Conservation (phyloP, 2,888 invertebrate genomes). For the Ametastegia equiseti region DNA sequence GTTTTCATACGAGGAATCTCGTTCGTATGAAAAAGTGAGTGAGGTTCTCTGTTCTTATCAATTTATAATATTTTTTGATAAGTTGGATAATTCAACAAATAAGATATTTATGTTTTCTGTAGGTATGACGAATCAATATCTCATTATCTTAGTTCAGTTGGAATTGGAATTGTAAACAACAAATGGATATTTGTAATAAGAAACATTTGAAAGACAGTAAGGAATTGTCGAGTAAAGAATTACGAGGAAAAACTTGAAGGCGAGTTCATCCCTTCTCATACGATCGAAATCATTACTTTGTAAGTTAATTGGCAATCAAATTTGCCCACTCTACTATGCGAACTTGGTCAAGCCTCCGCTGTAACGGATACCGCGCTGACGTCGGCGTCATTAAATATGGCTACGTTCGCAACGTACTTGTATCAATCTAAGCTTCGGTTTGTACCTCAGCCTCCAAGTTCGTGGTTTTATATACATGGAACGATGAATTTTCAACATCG, state of each 20-base stretch:
- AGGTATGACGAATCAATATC: not conserved
- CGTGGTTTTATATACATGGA: not conserved
- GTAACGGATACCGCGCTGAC: slow-evolving; percentile 23
- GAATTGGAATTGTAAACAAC: not conserved
- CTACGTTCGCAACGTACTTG: not conserved
- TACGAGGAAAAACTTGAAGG: not conserved
- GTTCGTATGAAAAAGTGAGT: too few species aligned
- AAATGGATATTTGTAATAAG: slow-evolving; percentile 4
- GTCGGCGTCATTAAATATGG: slow-evolving; percentile 3
- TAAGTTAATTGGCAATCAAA: slow-evolving; percentile 42
- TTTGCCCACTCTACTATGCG: slow-evolving; percentile 26
- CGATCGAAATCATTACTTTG: slow-evolving; percentile 37
- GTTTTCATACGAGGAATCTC: not conserved
- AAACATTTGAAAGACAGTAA: not conserved
- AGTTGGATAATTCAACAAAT: not conserved
- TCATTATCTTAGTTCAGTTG: not conserved
- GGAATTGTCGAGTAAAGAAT: not conserved
- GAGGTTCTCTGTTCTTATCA: too few species aligned
- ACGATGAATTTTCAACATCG: not conserved
- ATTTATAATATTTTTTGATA: not conserved
- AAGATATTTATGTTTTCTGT: not conserved
- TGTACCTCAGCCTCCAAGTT: not conserved
- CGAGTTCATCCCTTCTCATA: not conserved
- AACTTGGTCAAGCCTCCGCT: slow-evolving; percentile 12
- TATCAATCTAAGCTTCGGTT: not conserved